These are phyloP conservation scores for Trachelus troglodyta DNA, from an alignment of 2,888 invertebrate species.

Conservation along the genomic window DNA sequence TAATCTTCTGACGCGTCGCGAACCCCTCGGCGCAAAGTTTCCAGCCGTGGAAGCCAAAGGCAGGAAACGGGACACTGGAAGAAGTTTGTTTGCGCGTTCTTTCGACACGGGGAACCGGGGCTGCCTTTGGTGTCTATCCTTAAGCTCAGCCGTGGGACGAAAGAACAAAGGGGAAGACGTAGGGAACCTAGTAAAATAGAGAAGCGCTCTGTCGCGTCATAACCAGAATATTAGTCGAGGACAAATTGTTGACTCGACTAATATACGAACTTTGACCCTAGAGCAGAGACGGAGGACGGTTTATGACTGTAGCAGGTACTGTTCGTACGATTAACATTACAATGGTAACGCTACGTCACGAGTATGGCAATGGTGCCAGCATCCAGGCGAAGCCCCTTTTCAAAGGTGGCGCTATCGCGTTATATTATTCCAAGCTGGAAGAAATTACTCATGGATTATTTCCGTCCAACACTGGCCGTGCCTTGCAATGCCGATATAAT, in stretches of 20 bases:
- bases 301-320: not conserved
- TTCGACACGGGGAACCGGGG: not conserved
- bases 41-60: not conserved
- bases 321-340: not conserved
- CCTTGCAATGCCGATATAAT: slow-evolving; percentile 37
- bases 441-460: slow-evolving; percentile 55
- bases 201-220: not conserved
- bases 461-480: slow-evolving; percentile 41
- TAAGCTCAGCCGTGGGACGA: not conserved
- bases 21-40: not conserved
- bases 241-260: not conserved
- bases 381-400: not conserved
- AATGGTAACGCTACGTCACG: not conserved
- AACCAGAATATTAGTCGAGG: not conserved
- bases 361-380: not conserved
- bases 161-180: not conserved
- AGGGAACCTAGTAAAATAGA: not conserved
- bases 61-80: not conserved
- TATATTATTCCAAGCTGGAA: slow-evolving; percentile 44
- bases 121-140: not conserved
- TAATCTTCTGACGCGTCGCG: not conserved
- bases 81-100: not conserved
- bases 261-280: not conserved
- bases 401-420: slow-evolving; percentile 10
- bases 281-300: not conserved